A percentile compares a stretch with the other conserved stretches of the same genome.
phyloP scores from a whole-genome alignment of 2,797 vertebrate species.

The Antrozous pallidus region DNA sequence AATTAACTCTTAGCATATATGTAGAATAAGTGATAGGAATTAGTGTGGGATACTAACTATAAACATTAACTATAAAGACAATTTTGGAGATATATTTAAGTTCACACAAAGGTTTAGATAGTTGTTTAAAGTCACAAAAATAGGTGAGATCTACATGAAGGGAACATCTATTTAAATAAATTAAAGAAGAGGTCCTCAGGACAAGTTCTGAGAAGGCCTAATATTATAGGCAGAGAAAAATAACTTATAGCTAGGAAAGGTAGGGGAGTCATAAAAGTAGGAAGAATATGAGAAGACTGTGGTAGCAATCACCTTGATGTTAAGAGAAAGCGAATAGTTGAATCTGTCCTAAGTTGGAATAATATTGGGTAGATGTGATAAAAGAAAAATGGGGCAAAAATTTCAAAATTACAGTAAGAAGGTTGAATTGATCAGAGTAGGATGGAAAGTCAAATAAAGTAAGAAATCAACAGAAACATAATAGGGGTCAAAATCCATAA shows the following conservation, averaged over 20 bases:
- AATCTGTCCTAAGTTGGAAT: background rate
- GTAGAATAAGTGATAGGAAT: background rate
- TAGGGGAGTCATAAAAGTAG: background rate
- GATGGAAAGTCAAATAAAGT: background rate
- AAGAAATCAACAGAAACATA: background rate
- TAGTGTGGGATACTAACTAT: background rate
- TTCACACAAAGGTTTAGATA: background rate
- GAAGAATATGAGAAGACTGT: background rate
- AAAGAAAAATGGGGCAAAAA: background rate
- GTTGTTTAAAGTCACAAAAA: background rate
- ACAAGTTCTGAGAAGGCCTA: background rate
- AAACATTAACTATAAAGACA: background rate
- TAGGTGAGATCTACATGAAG: background rate
- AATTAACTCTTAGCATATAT: background rate
- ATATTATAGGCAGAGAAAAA: background rate
- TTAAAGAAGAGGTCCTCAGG: background rate
- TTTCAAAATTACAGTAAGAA: background rate
- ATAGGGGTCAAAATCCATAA: background rate
- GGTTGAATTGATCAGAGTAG: background rate
- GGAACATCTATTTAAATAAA: background rate
- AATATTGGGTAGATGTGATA: background rate
- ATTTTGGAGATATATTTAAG: background rate
- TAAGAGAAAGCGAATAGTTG: background rate
- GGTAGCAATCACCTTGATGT: background rate
- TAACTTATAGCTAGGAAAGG: background rate